Evolutionary conservation across 2,113 vertebrate genomes (phyloP), one percentile per base, ranked within the genome.

Genomic region (Xenopus borealis): DNA sequence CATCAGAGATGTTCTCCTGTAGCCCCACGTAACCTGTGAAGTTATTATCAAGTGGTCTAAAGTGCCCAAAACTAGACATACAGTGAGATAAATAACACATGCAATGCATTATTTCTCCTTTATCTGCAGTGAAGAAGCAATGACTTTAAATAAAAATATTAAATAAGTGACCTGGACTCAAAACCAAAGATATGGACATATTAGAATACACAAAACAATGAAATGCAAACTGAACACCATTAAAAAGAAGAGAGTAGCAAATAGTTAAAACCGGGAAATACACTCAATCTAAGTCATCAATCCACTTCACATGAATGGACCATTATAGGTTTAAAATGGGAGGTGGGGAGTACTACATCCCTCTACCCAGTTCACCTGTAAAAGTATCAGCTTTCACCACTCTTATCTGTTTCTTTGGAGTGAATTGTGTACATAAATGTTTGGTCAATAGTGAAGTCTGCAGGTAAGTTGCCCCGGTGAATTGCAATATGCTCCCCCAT

Each of bases 341-440:
- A 44, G 44, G 9, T 10, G 12, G 3, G 18, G 45, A 45, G 50
- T 23, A 67, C 46, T 50, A 62, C 58, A 69, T 58, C 66, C 50
- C 57, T 45, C 18, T 59, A 40, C 4, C 44, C 44, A 10, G 52
- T 10, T 71, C 33, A 52, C 70, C 7, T 50, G 30, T 27, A 47
- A 27, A 66, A 55, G 33, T 27, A 81, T 98, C 94, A 98, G 87
- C 91, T 88, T 78, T 98, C 95, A 0, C 87, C 46, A 30, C 81
- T 81, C 23, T 95, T 92, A 70, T 96, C 92, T 0, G 93, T 86
- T 5, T 99, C 96, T 92, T 98, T 98, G 78, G 96, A 98, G 84
- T 97, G 97, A 77, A 98, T 96, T 46, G 95, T 96, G 86, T 99
- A 98, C 97, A 98, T 98, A 85, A 99, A 99, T 75, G 97, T 99